These are phyloP conservation scores for Hipparchia semele DNA, from an alignment of 2,888 invertebrate species.

Conservation along the genomic window DNA sequence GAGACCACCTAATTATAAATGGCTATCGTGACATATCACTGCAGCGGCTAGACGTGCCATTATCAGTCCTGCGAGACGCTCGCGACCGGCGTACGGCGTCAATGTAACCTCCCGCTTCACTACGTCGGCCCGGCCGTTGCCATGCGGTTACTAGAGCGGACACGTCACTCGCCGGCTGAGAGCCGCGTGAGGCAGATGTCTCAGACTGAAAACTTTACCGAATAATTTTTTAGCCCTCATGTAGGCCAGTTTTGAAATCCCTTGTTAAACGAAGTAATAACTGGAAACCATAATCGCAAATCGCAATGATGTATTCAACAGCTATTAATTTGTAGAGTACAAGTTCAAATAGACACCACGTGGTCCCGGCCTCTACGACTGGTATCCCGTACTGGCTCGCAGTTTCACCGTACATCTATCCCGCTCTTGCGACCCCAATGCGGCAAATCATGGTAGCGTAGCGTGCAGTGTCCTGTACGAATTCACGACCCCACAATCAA, in stretches of 20 bases:
- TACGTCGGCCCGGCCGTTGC: conserved; percentile 44
- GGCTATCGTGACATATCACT: background rate
- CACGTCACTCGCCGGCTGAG: conserved; percentile 53
- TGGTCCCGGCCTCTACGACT: conserved; percentile 29
- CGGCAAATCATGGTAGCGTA: conserved; percentile 72
- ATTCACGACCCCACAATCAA: conserved; percentile 50
- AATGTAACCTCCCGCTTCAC: conserved; percentile 44
- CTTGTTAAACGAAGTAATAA: background rate
- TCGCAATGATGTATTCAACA: background rate
- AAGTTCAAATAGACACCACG: conserved; percentile 23
- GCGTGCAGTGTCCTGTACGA: conserved; percentile 62
- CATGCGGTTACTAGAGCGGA: conserved; percentile 47
- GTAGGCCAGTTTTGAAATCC: background rate
- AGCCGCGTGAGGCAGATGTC: conserved; percentile 36
- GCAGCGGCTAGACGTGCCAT: conserved; percentile 31
- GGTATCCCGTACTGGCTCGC: conserved; percentile 43
- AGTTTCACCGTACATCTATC: conserved; percentile 48
- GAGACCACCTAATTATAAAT: conserved; percentile 11
- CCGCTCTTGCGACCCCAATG: conserved; percentile 68
- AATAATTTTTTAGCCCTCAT: background rate
- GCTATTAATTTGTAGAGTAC: background rate
- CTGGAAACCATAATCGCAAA: background rate
- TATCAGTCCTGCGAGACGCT: conserved; percentile 37
- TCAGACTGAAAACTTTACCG: background rate
- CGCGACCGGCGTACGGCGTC: conserved; percentile 44